Evolutionary conservation across 2,888 invertebrate genomes (phyloP).

Genomic region (Parochlus steinenii): DNA sequence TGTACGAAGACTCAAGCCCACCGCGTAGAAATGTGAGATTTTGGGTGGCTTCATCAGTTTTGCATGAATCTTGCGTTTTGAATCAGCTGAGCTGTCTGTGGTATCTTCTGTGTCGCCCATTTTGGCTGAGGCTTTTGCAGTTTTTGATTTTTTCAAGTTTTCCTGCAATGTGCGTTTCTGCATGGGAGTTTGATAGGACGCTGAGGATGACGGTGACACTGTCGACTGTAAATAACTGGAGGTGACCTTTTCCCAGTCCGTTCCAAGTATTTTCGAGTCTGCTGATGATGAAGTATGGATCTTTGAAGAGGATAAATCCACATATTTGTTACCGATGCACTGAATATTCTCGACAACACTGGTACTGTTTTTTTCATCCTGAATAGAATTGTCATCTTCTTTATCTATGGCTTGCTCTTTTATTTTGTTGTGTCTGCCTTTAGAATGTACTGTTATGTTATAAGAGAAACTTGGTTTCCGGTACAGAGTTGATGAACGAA

Average conservation of each 20-base stretch:
- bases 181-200: not conserved
- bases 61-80: not conserved
- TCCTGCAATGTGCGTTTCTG: slow-evolving; percentile 3
- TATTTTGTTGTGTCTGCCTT: slow-evolving; percentile 7
- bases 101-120: not conserved
- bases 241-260: slow-evolving; percentile 21
- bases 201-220: slow-evolving; percentile 6
- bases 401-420: slow-evolving; percentile 5
- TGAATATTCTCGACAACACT: too few relatives aligned
- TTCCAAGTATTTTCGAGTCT: slow-evolving; percentile 46
- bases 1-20: slow-evolving; percentile 15
- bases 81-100: not conserved
- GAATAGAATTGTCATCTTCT: slow-evolving; percentile 2
- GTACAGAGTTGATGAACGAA: slow-evolving; percentile 10
- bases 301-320: too few relatives aligned
- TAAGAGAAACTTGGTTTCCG: slow-evolving; percentile 10
- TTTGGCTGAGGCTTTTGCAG: slow-evolving; percentile 2
- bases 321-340: slow-evolving; percentile 10
- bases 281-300: too few relatives aligned
- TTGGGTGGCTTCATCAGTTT: not conserved
- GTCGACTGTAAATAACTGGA: slow-evolving; percentile 1
- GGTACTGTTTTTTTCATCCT: slow-evolving; percentile 7
- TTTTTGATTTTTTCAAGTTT: slow-evolving; percentile 5
- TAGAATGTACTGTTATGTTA: slow-evolving; percentile 2
- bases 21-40: slow-evolving; percentile 15